phyloP scores from a whole-genome alignment of 2,888 invertebrate genomes.

The Megaustenia siamemsis region DNA sequence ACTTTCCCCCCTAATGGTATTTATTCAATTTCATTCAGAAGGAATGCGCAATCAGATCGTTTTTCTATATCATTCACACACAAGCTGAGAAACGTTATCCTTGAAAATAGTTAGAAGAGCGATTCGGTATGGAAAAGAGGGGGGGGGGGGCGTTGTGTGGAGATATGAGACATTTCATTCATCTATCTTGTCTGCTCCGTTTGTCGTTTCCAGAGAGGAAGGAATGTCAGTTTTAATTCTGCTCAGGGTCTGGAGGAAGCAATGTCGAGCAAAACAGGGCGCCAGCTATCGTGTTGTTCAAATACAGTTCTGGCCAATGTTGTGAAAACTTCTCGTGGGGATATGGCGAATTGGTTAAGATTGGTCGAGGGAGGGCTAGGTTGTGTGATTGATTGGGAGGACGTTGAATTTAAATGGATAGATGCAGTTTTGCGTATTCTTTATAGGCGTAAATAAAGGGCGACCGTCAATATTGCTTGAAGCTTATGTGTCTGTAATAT shows the following conservation, averaged over 20 bases:
- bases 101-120: neutral
- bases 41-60: neutral
- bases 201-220: neutral
- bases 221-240: conserved; percentile 18
- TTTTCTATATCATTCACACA: neutral
- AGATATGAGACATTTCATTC: neutral
- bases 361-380: neutral
- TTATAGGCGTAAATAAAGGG: too few relatives aligned
- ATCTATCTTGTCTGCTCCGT: neutral
- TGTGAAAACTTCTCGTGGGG: neutral
- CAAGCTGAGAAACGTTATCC: neutral
- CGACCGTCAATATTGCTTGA: too few relatives aligned
- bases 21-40: neutral
- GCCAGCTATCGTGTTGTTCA: neutral
- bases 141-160: neutral
- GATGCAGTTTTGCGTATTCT: too few relatives aligned
- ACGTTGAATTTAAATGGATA: too few relatives aligned
- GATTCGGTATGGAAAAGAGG: too few relatives aligned
- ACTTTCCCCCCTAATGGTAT: neutral
- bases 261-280: neutral
- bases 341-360: neutral
- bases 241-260: neutral
- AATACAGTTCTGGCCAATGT: neutral
- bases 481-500: too few relatives aligned
- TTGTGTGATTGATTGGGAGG: too few relatives aligned